A percentile compares a stretch with the other conserved stretches of the same genome.
Conservation (phyloP, 2,797 vertebrate species). For the Eutrigla gurnardus region DNA sequence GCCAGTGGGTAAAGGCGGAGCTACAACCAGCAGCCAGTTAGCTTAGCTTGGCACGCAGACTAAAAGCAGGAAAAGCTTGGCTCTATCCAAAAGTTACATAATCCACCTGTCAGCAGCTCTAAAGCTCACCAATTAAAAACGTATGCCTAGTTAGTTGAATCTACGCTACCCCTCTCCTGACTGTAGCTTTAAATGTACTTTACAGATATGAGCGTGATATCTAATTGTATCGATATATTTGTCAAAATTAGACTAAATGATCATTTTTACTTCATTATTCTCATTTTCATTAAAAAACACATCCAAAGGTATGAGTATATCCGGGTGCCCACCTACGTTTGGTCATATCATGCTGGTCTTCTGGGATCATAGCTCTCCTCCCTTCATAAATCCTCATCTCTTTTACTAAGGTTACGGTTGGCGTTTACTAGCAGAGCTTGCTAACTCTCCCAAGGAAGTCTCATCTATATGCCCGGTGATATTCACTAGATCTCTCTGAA, state of each 20-base stretch:
- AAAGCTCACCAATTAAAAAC: background rate
- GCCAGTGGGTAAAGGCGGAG: background rate
- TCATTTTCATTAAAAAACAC: background rate
- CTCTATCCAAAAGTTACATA: background rate
- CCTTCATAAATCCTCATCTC: conserved; percentile 16
- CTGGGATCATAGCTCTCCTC: background rate
- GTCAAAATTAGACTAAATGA: background rate
- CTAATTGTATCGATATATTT: background rate
- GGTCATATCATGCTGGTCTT: background rate
- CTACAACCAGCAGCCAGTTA: background rate
- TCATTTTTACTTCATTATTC: background rate
- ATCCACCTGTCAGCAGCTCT: background rate
- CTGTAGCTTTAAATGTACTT: background rate
- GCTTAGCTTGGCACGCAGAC: background rate
- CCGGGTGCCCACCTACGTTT: background rate
- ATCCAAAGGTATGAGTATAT: background rate
- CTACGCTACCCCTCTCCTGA: background rate
- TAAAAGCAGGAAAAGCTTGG: background rate
- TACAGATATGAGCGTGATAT: background rate
- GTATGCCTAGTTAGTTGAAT: background rate
- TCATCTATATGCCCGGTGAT: conserved; percentile 35
- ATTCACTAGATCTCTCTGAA: conserved; percentile 33
- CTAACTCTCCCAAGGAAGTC: conserved; percentile 31
- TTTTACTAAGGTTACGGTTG: conserved; percentile 4
- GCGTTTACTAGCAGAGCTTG: background rate